Evolutionary conservation across 1,140 invertebrate genomes (phyloP).

Genomic region (Eupristina koningsbergeri): DNA sequence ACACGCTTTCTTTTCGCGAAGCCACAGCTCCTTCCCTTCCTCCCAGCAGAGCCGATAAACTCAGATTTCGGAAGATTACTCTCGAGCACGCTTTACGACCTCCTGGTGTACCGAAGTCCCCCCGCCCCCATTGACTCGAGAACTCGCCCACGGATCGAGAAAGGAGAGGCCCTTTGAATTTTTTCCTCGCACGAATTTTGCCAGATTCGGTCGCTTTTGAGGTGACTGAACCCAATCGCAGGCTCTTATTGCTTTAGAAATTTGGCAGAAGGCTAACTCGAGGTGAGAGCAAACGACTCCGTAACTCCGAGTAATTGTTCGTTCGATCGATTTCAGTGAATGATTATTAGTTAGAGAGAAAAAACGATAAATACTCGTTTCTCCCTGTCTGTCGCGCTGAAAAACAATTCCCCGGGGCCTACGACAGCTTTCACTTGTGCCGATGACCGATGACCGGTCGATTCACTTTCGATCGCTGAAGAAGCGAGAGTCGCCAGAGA

Average conservation of each 20-base stretch:
- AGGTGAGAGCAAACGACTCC: background rate
- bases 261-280: background rate
- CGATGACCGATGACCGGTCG: background rate
- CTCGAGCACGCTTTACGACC: too few relatives aligned
- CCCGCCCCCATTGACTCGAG: too few relatives aligned
- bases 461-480: background rate
- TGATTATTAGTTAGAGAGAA: background rate
- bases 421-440: background rate
- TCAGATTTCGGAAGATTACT: too few relatives aligned
- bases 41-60: too few relatives aligned
- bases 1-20: background rate
- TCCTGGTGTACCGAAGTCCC: too few relatives aligned
- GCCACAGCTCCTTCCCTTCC: background rate
- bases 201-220: too few relatives aligned
- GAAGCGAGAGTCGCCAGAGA: background rate
- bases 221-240: too few relatives aligned
- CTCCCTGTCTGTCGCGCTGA: background rate
- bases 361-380: background rate
- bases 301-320: background rate
- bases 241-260: too few relatives aligned
- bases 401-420: background rate
- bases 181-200: too few relatives aligned
- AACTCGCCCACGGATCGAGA: too few relatives aligned
- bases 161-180: too few relatives aligned
- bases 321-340: background rate